Evolutionary conservation across 2,888 invertebrate species (phyloP).

Genomic region (Cephus rjabovi): DNA sequence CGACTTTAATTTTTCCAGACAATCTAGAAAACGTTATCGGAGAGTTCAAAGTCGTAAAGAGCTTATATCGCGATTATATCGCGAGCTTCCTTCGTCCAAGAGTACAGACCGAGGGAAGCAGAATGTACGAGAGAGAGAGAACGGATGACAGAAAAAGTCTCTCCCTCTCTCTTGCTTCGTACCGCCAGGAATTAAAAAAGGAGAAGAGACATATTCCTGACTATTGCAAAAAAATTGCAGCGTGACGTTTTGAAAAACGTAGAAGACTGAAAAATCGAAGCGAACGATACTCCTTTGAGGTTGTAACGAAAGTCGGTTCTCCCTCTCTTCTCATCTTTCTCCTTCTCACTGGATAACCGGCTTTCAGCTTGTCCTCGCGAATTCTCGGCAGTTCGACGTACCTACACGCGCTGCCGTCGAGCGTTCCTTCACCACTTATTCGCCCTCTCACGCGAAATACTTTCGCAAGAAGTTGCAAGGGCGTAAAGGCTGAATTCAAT

Average conservation of each 20-base stretch:
- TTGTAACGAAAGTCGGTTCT: neutral
- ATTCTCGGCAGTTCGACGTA: neutral
- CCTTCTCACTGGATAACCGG: neutral
- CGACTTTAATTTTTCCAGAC: slow-evolving; percentile 47
- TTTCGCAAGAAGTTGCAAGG: slow-evolving; percentile 24
- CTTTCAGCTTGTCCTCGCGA: neutral
- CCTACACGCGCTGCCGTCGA: neutral
- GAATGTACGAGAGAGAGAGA: neutral
- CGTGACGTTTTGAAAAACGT: neutral
- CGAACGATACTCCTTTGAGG: neutral
- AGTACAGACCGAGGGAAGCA: neutral
- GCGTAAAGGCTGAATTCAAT: slow-evolving; percentile 41
- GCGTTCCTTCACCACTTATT: neutral
- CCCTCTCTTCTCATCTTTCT: neutral
- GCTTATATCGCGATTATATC: slow-evolving; percentile 9
- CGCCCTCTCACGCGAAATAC: slow-evolving; percentile 3
- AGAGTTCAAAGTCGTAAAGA: slow-evolving; percentile 16
- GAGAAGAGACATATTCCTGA: neutral
- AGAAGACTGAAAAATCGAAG: neutral
- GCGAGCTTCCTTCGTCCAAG: neutral
- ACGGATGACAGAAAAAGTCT: neutral
- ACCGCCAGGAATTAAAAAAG: neutral
- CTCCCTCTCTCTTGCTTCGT: neutral
- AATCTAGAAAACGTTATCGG: slow-evolving; percentile 33
- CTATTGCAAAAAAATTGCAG: neutral